Evolutionary conservation across 2,888 invertebrate genomes (phyloP).

Genomic region (Cyrtodaria siliqua): DNA sequence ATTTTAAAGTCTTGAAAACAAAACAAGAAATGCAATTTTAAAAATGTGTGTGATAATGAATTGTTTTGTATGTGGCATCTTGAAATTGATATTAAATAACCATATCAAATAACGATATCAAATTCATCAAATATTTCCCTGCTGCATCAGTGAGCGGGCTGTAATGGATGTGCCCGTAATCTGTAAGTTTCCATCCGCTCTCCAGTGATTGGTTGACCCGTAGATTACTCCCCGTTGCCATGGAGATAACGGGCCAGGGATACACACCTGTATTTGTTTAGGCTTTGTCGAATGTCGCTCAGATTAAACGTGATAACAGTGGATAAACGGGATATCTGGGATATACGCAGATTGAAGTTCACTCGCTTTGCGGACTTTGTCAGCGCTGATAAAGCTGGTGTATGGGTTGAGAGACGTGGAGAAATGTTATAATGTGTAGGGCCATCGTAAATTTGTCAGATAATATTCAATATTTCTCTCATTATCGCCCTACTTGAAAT

Average conservation of each 20-base stretch:
- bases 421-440: slow-evolving; percentile 38
- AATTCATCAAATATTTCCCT: slow-evolving; percentile 44
- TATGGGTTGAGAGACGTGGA: too few relatives aligned
- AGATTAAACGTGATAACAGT: slow-evolving; percentile 31
- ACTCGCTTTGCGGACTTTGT: slow-evolving; percentile 56
- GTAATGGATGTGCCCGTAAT: slow-evolving; percentile 48
- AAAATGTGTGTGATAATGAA: too few relatives aligned
- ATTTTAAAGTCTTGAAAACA: too few relatives aligned
- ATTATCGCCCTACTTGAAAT: slow-evolving; percentile 50
- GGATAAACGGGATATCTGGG: neutral
- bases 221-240: slow-evolving; percentile 49
- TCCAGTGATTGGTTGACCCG: slow-evolving; percentile 38
- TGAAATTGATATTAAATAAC: too few relatives aligned
- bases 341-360: slow-evolving; percentile 62
- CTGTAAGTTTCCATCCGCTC: slow-evolving; percentile 34
- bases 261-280: slow-evolving; percentile 64
- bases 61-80: too few relatives aligned
- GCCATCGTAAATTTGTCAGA: slow-evolving; percentile 49
- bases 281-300: slow-evolving; percentile 60
- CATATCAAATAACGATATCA: neutral
- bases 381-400: slow-evolving; percentile 41
- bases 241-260: slow-evolving; percentile 40
- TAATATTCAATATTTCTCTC: slow-evolving; percentile 60
- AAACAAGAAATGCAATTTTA: too few relatives aligned
- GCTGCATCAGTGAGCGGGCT: slow-evolving; percentile 46